Conservation (phyloP, 2,113 vertebrate genomes). For the Smithornis capensis region DNA sequence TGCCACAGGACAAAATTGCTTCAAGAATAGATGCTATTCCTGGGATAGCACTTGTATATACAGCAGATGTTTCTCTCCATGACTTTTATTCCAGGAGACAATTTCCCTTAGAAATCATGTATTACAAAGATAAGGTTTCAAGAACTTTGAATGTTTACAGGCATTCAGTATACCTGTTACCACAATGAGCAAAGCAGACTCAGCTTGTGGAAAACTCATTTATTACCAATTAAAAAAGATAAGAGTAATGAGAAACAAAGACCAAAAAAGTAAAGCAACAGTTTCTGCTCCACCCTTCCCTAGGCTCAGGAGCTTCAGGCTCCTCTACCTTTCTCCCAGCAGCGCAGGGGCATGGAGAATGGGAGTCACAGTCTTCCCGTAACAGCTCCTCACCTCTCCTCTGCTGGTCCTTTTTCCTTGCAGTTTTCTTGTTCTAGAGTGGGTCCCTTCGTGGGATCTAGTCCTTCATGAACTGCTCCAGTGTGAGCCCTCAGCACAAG, state of each 20-base stretch:
- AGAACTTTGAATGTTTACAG: background rate
- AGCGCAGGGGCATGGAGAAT: fast-evolving
- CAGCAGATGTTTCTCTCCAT: background rate
- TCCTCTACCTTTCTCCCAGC: background rate
- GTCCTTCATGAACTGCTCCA: background rate
- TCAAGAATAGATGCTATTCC: background rate
- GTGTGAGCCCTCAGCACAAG: background rate
- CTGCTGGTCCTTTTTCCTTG: background rate
- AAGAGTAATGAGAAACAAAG: background rate
- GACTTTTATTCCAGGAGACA: background rate
- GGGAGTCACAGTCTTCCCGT: fast-evolving
- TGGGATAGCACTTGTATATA: background rate
- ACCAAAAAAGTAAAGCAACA: background rate
- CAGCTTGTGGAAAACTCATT: background rate
- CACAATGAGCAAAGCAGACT: background rate
- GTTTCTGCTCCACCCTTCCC: background rate
- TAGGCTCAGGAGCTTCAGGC: background rate
- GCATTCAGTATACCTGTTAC: background rate
- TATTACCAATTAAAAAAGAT: background rate
- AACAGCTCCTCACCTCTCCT: background rate
- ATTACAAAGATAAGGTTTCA: background rate
- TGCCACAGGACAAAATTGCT: background rate
- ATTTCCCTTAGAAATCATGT: background rate
- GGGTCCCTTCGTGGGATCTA: fast-evolving
- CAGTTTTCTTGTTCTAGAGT: background rate